phyloP scores from a whole-genome alignment of 2,888 invertebrate genomes.

The Nycteola revayana region DNA sequence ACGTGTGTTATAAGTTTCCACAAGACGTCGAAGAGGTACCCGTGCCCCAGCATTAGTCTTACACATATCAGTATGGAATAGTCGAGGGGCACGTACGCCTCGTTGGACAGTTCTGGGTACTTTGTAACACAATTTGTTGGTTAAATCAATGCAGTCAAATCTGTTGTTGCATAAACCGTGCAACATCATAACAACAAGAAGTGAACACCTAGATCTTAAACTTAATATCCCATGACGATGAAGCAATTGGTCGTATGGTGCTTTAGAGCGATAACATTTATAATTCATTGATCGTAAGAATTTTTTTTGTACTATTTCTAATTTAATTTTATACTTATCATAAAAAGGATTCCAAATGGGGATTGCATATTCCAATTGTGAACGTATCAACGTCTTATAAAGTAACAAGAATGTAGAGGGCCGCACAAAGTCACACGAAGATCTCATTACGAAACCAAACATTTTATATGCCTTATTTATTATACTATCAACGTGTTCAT shows the following conservation, averaged over 20 bases:
- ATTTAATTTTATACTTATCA: too few species aligned
- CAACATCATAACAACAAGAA: not conserved
- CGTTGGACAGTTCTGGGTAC: too few species aligned
- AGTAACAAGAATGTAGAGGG: not conserved
- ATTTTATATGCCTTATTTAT: not conserved
- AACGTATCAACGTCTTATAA: not conserved
- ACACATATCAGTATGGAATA: too few species aligned
- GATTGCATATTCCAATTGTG: not conserved
- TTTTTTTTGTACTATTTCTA: not conserved
- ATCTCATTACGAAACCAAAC: not conserved
- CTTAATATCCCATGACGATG: not conserved
- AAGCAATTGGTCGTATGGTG: not conserved
- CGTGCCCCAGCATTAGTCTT: too few species aligned
- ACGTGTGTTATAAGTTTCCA: too few species aligned
- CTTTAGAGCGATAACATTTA: not conserved
- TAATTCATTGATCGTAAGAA: not conserved
- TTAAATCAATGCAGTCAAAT: not conserved
- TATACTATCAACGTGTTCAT: not conserved
- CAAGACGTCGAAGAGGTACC: too few species aligned
- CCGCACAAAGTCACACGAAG: not conserved
- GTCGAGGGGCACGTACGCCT: too few species aligned
- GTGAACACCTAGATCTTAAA: not conserved
- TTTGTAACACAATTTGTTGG: not conserved
- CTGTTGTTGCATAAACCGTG: too few species aligned
- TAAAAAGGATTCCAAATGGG: too few species aligned